Conservation (phyloP, 2,113 vertebrate species). For the Thalassoma bifasciatum region DNA sequence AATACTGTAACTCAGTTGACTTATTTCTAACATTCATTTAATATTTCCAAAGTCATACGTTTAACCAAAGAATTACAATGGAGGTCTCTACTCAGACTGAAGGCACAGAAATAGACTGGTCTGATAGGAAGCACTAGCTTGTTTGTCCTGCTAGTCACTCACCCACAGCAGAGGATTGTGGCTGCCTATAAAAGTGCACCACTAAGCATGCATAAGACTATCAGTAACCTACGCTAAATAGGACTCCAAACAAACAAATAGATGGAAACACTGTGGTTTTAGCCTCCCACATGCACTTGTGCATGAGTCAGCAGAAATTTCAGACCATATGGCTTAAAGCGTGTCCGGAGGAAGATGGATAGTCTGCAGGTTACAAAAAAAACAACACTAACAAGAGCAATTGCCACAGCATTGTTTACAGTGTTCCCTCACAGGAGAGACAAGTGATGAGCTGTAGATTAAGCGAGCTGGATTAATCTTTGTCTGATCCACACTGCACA, state of each 20-base stretch:
- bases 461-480: slow-evolving; percentile 19
- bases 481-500: not conserved
- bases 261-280: slow-evolving; percentile 50
- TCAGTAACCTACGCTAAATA: slow-evolving; percentile 51
- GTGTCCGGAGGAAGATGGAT: slow-evolving; percentile 46
- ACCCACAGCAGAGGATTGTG: slow-evolving; percentile 39
- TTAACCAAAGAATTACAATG: slow-evolving; percentile 10
- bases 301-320: slow-evolving; percentile 77
- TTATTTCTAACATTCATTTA: not conserved
- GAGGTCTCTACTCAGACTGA: slow-evolving; percentile 30
- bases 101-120: slow-evolving; percentile 39
- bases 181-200: slow-evolving; percentile 48
- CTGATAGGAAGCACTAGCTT: slow-evolving; percentile 23
- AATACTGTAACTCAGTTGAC: not conserved
- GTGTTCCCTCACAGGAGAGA: slow-evolving; percentile 1
- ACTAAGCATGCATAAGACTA: slow-evolving; percentile 55
- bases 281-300: slow-evolving; percentile 64
- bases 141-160: slow-evolving; percentile 49
- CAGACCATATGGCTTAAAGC: slow-evolving; percentile 63
- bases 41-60: not conserved
- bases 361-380: slow-evolving; percentile 44
- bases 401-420: slow-evolving; percentile 25
- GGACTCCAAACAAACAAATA: slow-evolving; percentile 66
- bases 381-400: slow-evolving; percentile 12
- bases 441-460: slow-evolving; percentile 1